These are phyloP conservation scores for Pherbina coryleti DNA, from an alignment of 2,888 invertebrate genomes.

Conservation along the genomic window DNA sequence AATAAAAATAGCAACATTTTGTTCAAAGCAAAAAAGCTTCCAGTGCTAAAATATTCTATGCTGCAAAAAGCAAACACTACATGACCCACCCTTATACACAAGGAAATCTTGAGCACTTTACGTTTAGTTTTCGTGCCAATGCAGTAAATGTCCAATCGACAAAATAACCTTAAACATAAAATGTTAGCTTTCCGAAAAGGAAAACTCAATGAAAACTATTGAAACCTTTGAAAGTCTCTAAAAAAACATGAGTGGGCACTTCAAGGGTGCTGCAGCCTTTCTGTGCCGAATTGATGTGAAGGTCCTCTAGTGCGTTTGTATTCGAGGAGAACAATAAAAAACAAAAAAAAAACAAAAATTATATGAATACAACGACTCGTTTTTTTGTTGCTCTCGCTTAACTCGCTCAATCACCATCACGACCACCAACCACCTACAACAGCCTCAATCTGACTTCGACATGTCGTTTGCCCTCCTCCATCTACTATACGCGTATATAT, in stretches of 20 bases:
- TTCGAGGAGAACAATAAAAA: not conserved
- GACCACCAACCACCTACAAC: too few species aligned
- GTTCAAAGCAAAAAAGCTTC: too few species aligned
- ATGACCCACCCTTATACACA: too few species aligned
- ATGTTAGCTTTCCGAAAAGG: not conserved
- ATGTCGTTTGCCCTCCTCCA: not conserved
- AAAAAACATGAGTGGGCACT: constrained; percentile 7
- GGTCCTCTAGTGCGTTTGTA: not conserved
- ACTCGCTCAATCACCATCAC: too few species aligned
- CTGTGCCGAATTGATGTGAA: constrained; percentile 9
- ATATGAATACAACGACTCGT: too few species aligned
- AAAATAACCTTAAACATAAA: not conserved
- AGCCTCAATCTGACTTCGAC: not conserved
- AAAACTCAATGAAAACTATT: constrained; percentile 5
- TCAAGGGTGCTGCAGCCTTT: constrained; percentile 5
- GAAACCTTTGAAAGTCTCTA: constrained; percentile 12
- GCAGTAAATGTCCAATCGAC: not conserved
- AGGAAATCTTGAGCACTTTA: too few species aligned
- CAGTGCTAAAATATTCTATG: too few species aligned
- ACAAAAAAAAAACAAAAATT: not conserved
- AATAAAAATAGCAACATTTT: too few species aligned
- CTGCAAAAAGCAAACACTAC: too few species aligned
- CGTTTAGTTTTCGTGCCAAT: too few species aligned
- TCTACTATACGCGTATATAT: not conserved
- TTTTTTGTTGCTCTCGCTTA: not conserved